Conservation (phyloP, 2,113 vertebrate genomes). For the Bagarius yarrelli region DNA sequence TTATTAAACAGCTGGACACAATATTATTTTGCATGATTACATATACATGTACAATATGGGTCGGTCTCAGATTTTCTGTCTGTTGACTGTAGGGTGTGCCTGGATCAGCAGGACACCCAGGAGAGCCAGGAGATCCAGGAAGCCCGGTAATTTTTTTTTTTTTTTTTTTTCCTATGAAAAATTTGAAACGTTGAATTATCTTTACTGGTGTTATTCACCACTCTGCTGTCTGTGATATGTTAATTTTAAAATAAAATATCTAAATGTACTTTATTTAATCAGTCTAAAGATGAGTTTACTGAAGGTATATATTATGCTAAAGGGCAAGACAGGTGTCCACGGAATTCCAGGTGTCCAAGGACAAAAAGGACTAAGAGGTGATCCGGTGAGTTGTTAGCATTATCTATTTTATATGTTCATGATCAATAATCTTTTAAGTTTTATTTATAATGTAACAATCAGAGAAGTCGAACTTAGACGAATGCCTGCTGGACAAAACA, state of each 20-base stretch:
- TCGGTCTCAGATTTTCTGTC: slow-evolving; percentile 24
- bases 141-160: slow-evolving; percentile 63
- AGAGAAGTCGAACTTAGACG: background rate
- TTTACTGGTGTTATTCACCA: background rate
- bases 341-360: slow-evolving; percentile 72
- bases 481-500: background rate
- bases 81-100: slow-evolving; percentile 66
- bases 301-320: slow-evolving; percentile 30
- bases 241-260: background rate
- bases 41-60: background rate
- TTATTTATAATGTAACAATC: background rate
- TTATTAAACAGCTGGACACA: background rate
- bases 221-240: background rate
- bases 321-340: slow-evolving; percentile 76
- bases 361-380: slow-evolving; percentile 78
- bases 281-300: background rate
- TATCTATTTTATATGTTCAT: background rate
- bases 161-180: background rate
- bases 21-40: background rate
- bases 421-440: background rate
- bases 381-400: slow-evolving; percentile 70
- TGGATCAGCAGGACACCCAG: slow-evolving; percentile 68
- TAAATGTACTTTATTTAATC: background rate
- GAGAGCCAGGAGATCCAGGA: slow-evolving; percentile 72
- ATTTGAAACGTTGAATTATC: slow-evolving; percentile 1